A percentile compares a stretch with the other conserved stretches of the same genome.
Conservation (phyloP, 2,797 vertebrate genomes). For the Moxostoma hubbsi region DNA sequence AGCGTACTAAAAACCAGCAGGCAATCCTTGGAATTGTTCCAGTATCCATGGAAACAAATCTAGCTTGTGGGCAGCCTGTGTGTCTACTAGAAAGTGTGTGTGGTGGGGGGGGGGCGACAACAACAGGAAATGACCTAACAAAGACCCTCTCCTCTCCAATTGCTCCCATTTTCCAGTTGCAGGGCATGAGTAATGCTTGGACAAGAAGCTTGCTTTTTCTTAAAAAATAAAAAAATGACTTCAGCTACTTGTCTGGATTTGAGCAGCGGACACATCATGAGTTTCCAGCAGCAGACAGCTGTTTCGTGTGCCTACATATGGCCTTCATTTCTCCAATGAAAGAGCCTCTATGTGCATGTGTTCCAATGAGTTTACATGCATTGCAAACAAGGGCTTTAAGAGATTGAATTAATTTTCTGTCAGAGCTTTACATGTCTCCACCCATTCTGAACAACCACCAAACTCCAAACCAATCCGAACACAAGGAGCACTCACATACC, state of each 20-base stretch:
- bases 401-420: constrained; percentile 51
- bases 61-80: constrained; percentile 71
- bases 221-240: constrained; percentile 52
- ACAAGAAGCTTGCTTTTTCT: constrained; percentile 66
- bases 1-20: constrained; percentile 66
- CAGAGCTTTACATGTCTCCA: constrained; percentile 2
- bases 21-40: constrained; percentile 68
- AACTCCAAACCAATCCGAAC: constrained; percentile 15
- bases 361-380: constrained; percentile 43
- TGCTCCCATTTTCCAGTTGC: constrained; percentile 82
- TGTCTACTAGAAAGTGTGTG: constrained; percentile 35
- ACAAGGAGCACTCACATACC: constrained; percentile 16
- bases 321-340: constrained; percentile 66
- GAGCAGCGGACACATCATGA: constrained; percentile 55
- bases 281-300: constrained; percentile 61
- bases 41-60: constrained; percentile 77
- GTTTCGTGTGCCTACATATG: constrained; percentile 60
- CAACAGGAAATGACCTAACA: constrained; percentile 84
- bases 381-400: constrained; percentile 42
- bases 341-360: constrained; percentile 53
- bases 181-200: constrained; percentile 77
- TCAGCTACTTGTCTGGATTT: constrained; percentile 66
- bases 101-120: constrained; percentile 38
- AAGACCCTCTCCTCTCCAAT: constrained; percentile 75
- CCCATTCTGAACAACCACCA: constrained; percentile 26